These are phyloP conservation scores for Rhyacophila brunnea DNA, from an alignment of 1,140 invertebrate genomes.

Conservation along the genomic window DNA sequence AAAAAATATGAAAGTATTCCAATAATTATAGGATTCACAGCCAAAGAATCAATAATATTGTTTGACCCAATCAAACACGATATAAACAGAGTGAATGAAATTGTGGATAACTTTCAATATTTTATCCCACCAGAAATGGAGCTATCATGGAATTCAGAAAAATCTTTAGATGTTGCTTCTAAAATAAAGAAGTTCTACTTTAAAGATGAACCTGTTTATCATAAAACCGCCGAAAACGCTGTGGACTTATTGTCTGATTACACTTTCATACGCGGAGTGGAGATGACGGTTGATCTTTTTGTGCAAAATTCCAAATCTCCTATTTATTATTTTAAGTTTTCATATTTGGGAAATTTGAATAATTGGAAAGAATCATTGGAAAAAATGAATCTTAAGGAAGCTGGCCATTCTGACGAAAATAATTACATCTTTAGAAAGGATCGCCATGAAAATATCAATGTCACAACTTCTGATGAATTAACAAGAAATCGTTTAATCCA, in stretches of 20 bases:
- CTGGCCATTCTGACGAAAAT: slow-evolving; percentile 21
- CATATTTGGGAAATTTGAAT: slow-evolving; percentile 20
- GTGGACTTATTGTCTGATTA: slow-evolving; percentile 17
- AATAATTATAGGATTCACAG: slow-evolving; percentile 11
- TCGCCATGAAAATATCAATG: not conserved
- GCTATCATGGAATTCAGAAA: not conserved
- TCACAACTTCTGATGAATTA: slow-evolving; percentile 5
- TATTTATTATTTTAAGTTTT: slow-evolving; percentile 20
- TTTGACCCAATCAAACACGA: slow-evolving; percentile 13
- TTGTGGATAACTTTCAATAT: slow-evolving; percentile 17
- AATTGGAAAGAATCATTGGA: not conserved
- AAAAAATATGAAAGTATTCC: slow-evolving; percentile 7
- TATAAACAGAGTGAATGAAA: slow-evolving; percentile 3
- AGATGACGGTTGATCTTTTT: slow-evolving; percentile 12
- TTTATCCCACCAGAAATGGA: slow-evolving; percentile 15
- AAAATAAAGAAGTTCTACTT: slow-evolving; percentile 18
- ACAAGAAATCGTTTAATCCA: slow-evolving; percentile 12
- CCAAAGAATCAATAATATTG: slow-evolving; percentile 16
- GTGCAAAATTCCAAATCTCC: slow-evolving; percentile 4
- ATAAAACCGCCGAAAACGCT: not conserved
- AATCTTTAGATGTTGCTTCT: not conserved
- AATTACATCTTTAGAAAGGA: slow-evolving; percentile 21
- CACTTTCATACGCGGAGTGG: slow-evolving; percentile 4
- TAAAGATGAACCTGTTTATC: not conserved
- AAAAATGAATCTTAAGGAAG: slow-evolving; percentile 7